Conservation (phyloP, 2,888 invertebrate genomes). For the Polyploca ridens region DNA sequence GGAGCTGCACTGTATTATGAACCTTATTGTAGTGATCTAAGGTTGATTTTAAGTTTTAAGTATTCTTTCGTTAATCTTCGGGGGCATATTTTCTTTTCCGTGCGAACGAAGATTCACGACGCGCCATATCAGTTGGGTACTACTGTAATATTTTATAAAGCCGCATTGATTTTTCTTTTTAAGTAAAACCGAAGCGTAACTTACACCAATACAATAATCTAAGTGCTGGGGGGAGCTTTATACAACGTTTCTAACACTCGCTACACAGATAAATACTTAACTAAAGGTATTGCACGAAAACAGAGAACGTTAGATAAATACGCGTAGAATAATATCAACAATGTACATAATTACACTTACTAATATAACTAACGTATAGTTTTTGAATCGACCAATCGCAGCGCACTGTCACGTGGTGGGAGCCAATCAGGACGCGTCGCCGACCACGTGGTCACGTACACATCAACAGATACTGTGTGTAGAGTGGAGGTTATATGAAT, state of each 20-base stretch:
- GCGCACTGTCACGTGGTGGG: background rate
- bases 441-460: background rate
- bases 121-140: too few relatives aligned
- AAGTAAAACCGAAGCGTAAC: background rate
- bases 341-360: constrained; percentile 81
- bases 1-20: too few relatives aligned
- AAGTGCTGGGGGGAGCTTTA: constrained; percentile 59
- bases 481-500: background rate
- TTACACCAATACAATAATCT: constrained; percentile 8
- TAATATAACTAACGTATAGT: constrained; percentile 32
- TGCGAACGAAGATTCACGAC: too few relatives aligned
- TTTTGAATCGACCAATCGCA: constrained; percentile 11
- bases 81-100: too few relatives aligned
- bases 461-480: background rate
- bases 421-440: background rate
- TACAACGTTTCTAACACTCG: constrained; percentile 70
- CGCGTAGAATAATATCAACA: constrained; percentile 52
- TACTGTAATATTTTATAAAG: too few relatives aligned
- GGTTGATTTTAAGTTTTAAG: too few relatives aligned
- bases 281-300: constrained; percentile 82
- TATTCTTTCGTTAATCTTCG: too few relatives aligned
- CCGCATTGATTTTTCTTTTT: background rate
- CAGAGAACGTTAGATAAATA: constrained; percentile 61
- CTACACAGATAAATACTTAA: constrained; percentile 82
- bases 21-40: too few relatives aligned